Evolutionary conservation across 1,140 invertebrate species (phyloP).

Genomic region (Rhagoletis zephyria): DNA sequence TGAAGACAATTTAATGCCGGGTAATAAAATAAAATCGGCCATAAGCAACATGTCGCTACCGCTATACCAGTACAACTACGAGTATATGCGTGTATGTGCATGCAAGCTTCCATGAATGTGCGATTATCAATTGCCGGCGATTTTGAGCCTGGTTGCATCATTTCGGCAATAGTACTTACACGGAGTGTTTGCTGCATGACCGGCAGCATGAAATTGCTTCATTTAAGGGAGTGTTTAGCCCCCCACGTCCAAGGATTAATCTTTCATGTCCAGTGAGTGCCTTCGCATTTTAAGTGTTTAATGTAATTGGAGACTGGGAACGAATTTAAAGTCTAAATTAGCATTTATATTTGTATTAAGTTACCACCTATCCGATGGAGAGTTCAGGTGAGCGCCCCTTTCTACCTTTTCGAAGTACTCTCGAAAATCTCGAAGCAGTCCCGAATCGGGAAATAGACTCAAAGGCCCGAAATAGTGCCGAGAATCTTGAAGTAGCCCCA

Average conservation of each 20-base stretch:
- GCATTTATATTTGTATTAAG: too few species aligned
- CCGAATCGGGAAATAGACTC: too few species aligned
- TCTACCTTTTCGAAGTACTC: too few species aligned
- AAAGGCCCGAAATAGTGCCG: too few species aligned
- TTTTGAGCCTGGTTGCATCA: not conserved
- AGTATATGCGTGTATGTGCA: too few species aligned
- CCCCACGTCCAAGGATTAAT: too few species aligned
- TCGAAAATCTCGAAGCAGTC: too few species aligned
- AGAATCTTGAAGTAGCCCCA: too few species aligned
- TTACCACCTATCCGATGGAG: too few species aligned
- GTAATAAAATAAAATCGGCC: slow-evolving; percentile 43
- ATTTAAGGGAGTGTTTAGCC: not conserved
- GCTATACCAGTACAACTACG: too few species aligned
- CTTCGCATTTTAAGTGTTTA: not conserved
- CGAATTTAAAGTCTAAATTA: too few species aligned
- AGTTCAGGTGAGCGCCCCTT: too few species aligned
- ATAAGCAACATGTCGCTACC: slow-evolving; percentile 15
- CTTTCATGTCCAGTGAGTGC: not conserved
- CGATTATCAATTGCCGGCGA: slow-evolving; percentile 15
- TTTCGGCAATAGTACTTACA: not conserved
- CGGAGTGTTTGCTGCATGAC: not conserved
- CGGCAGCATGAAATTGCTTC: slow-evolving; percentile 30
- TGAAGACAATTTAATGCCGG: slow-evolving; percentile 50
- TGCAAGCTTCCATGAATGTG: not conserved
- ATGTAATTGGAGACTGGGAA: not conserved